Percentiles rank a stretch among this genome's conserved stretches.
These are phyloP conservation scores for Phalanger gymnotis DNA, from an alignment of 2,797 vertebrate species.

Conservation along the genomic window DNA sequence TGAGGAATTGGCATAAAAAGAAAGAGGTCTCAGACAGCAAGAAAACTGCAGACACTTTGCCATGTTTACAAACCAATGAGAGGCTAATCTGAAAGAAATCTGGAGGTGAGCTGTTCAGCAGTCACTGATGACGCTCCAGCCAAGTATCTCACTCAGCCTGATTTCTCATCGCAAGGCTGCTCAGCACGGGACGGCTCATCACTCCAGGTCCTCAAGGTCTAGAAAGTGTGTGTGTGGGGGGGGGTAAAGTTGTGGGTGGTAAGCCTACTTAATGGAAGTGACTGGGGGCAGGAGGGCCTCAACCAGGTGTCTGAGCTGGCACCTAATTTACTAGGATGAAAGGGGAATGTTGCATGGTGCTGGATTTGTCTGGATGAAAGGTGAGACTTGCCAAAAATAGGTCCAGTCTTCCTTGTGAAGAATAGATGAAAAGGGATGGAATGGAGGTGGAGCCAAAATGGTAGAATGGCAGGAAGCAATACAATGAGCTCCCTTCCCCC, in stretches of 20 bases:
- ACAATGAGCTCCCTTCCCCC: background rate
- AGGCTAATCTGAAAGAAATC: background rate
- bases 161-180: background rate
- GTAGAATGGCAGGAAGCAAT: background rate
- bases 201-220: background rate
- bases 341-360: background rate
- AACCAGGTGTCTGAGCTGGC: background rate
- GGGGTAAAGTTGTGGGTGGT: background rate
- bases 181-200: background rate
- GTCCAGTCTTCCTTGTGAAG: background rate
- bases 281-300: background rate
- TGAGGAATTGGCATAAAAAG: background rate
- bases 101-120: background rate
- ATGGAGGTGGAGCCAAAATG: background rate
- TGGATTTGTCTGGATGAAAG: background rate
- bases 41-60: rapidly evolving
- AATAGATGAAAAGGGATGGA: background rate
- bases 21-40: background rate
- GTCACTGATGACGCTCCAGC: background rate
- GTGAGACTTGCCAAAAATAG: background rate
- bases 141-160: background rate
- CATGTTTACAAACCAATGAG: background rate
- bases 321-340: background rate
- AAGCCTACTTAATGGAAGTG: background rate
- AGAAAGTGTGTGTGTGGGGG: background rate